Conservation (phyloP, 2,797 vertebrate species). For the Acanthurus tractus region DNA sequence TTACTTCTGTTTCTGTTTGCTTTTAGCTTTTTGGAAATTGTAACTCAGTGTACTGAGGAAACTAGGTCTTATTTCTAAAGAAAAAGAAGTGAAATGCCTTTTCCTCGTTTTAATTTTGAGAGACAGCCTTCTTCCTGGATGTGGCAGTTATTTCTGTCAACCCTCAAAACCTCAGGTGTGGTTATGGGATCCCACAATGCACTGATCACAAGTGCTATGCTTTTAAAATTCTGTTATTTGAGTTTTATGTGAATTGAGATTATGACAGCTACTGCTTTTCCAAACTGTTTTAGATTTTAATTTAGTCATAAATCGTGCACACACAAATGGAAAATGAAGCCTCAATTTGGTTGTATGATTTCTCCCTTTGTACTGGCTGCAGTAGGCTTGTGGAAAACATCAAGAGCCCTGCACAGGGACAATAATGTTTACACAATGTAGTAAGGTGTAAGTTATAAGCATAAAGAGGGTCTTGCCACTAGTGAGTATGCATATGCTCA, state of each 20-base stretch:
- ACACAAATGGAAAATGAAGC: not conserved
- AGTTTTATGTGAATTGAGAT: not conserved
- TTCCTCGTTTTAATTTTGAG: not conserved
- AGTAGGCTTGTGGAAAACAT: slow-evolving; percentile 1
- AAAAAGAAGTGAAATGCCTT: slow-evolving; percentile 8
- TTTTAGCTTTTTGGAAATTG: too few relatives aligned
- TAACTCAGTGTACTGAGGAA: not conserved
- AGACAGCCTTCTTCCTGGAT: not conserved
- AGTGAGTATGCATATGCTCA: not conserved
- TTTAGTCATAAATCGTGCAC: not conserved
- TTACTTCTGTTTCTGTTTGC: not conserved
- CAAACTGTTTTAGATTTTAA: not conserved
- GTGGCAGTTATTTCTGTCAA: not conserved
- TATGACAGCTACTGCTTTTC: not conserved
- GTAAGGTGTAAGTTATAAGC: not conserved
- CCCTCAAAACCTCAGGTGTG: not conserved
- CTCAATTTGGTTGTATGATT: not conserved
- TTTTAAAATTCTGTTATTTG: not conserved
- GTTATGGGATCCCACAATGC: not conserved
- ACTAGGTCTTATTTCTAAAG: slow-evolving; percentile 12
- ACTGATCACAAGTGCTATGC: not conserved
- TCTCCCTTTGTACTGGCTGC: not conserved
- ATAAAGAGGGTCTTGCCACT: not conserved
- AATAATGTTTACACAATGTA: not conserved
- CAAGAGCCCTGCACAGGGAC: not conserved